A percentile compares a stretch with the other conserved stretches of the same genome.
These are phyloP conservation scores for Drosophila tanythrix DNA, from an alignment of 2,888 invertebrate genomes.

Conservation along the genomic window DNA sequence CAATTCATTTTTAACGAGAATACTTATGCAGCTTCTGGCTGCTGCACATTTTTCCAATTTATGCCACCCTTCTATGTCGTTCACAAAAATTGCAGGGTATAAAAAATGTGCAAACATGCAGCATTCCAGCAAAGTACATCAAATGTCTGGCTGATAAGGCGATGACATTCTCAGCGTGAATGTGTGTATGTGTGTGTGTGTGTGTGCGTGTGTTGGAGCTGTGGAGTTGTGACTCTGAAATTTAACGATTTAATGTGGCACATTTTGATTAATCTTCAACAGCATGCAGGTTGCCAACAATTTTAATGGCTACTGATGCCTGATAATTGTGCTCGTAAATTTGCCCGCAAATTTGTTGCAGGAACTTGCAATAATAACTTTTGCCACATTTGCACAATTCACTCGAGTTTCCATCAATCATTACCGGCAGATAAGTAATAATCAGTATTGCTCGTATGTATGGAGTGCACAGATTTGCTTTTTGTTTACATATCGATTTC, in stretches of 20 bases:
- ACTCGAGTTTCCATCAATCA: constrained; percentile 29
- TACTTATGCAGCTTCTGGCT: background rate
- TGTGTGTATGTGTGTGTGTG: background rate
- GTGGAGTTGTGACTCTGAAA: constrained; percentile 23
- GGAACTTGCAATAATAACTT: constrained; percentile 34
- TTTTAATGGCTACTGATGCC: constrained; percentile 44
- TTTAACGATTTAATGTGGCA: constrained; percentile 57
- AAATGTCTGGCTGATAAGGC: constrained; percentile 48
- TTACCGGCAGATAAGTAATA: constrained; percentile 1
- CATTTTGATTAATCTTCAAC: constrained; percentile 66
- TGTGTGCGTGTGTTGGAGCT: background rate
- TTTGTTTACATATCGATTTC: constrained; percentile 46
- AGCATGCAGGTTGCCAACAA: constrained; percentile 34
- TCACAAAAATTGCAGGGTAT: constrained; percentile 16
- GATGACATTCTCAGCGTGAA: background rate
- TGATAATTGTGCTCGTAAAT: constrained; percentile 50
- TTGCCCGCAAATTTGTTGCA: constrained; percentile 29
- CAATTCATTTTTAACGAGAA: background rate
- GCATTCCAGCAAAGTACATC: constrained; percentile 26
- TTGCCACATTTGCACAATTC: constrained; percentile 32
- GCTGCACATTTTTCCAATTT: background rate
- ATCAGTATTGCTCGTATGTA: constrained; percentile 1
- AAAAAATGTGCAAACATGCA: constrained; percentile 39
- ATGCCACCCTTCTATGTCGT: background rate
- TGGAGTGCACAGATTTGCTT: constrained; percentile 21